These are phyloP conservation scores for Scaptomyza cyrtandrae DNA, from an alignment of 2,888 invertebrate species.

Conservation along the genomic window DNA sequence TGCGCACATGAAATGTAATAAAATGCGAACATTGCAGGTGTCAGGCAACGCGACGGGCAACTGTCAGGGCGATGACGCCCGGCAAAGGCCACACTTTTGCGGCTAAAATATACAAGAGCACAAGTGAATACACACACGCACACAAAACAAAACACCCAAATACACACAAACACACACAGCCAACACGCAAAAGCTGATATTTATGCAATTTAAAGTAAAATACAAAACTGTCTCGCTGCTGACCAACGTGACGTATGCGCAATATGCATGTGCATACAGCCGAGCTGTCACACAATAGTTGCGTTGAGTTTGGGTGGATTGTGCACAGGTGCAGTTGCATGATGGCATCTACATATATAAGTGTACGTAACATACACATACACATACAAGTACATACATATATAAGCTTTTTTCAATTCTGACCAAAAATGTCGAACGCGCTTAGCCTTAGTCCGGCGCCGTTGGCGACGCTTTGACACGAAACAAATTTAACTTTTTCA, in stretches of 20 bases:
- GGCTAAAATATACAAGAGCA: slow-evolving; percentile 72
- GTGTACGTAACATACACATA: neutral
- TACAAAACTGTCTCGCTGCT: slow-evolving; percentile 65
- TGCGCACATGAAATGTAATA: slow-evolving; percentile 68
- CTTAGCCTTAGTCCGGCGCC: slow-evolving; percentile 70
- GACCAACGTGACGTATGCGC: slow-evolving; percentile 78
- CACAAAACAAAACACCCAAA: neutral
- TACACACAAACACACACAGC: slow-evolving; percentile 21
- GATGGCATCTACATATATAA: slow-evolving; percentile 33
- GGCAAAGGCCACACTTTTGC: slow-evolving; percentile 72
- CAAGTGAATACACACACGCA: slow-evolving; percentile 33
- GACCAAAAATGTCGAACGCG: slow-evolving; percentile 75
- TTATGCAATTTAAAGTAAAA: slow-evolving; percentile 79
- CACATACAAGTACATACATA: neutral
- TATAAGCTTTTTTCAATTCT: slow-evolving; percentile 68
- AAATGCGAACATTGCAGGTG: slow-evolving; percentile 80
- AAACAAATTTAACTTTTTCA: slow-evolving; percentile 81
- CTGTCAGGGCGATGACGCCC: slow-evolving; percentile 67
- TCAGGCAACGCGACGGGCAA: slow-evolving; percentile 66
- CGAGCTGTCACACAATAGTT: slow-evolving; percentile 39
- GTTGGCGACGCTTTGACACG: slow-evolving; percentile 76
- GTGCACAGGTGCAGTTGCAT: slow-evolving; percentile 40
- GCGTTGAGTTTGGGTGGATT: neutral
- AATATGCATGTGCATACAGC: slow-evolving; percentile 50
- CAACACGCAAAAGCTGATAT: slow-evolving; percentile 38